Base-by-base conservation (phyloP, 1,140 invertebrate genomes). In the Conus ventricosus region DNA sequence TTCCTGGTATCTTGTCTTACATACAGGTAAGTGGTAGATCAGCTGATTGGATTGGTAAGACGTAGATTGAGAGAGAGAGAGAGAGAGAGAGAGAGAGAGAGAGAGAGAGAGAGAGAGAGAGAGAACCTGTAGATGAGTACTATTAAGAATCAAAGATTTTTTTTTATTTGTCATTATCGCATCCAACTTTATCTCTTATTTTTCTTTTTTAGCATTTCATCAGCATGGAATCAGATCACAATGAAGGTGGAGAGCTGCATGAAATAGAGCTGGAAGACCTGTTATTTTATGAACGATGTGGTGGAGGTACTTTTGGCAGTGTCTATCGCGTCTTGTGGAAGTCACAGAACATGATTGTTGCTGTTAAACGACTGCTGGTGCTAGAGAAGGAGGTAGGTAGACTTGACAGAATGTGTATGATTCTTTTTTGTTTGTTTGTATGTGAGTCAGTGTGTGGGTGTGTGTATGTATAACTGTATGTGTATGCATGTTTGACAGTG, bases 251-350 rank as follows among this genome's bases (percentile, higher is more conserved):
- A 11, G 87, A 84, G 23, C 92, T 95, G 60, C 92, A 91, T 90
- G 94, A 95, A 90, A 92, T 95, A 17, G 91, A 93, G 53, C 92
- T 94, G 87, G 92, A 94, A 87, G 95, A 95, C 85, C 91, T 95
- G 67, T 90, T 94, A 55, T 95, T 96, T 87, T 95, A 94, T 90
- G 95, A 95, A 85, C 91, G 93, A 88, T 95, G 94, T 91, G 95
- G 95, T 15, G 95, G 94, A 80, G 95, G 95, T 51, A 94, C 95
- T 13, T 95, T 94, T 93, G 95, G 95, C 5, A 95, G 94, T 93
- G 95, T 95, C 0, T 95, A 95, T 89, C 87, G 95, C 78, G 95
- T 94, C 54, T 85, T 92, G 86, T 96, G 95, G 95, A 94, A 94
- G 86, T 94, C 95, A 11, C 91, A 93, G 85, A 92, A 95, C 84